phyloP scores from a whole-genome alignment of 2,113 vertebrate species.

The Calyptomena viridis region DNA sequence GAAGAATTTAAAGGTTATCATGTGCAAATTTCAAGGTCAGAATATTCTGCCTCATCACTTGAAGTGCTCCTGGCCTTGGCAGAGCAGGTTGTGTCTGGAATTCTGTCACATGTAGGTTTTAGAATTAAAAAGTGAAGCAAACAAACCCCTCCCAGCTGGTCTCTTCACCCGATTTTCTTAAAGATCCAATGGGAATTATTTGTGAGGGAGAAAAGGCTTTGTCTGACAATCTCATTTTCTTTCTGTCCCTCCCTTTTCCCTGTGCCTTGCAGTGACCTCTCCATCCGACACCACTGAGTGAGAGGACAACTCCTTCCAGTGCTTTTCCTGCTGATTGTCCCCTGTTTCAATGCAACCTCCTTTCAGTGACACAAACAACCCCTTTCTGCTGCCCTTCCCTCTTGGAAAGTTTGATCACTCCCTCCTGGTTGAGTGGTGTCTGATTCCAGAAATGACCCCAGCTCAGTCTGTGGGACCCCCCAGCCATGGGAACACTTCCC shows the following conservation, averaged over 20 bases:
- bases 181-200: background rate
- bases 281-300: background rate
- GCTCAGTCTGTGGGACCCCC: no score
- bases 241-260: background rate
- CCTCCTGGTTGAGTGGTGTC: background rate
- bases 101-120: background rate
- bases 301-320: background rate
- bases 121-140: background rate
- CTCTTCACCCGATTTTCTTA: background rate
- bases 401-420: background rate
- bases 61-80: background rate
- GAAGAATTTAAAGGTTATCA: background rate
- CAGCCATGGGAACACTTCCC: rapidly evolving
- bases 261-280: background rate
- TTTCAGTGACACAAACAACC: background rate
- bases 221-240: background rate
- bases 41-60: background rate
- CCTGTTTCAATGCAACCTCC: background rate
- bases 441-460: background rate
- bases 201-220: background rate
- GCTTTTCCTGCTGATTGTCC: background rate
- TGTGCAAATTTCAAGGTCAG: background rate
- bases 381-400: background rate
- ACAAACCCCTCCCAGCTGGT: background rate
- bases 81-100: background rate